phyloP scores from a whole-genome alignment of 1,140 invertebrate genomes.

The Polyergus mexicanus region DNA sequence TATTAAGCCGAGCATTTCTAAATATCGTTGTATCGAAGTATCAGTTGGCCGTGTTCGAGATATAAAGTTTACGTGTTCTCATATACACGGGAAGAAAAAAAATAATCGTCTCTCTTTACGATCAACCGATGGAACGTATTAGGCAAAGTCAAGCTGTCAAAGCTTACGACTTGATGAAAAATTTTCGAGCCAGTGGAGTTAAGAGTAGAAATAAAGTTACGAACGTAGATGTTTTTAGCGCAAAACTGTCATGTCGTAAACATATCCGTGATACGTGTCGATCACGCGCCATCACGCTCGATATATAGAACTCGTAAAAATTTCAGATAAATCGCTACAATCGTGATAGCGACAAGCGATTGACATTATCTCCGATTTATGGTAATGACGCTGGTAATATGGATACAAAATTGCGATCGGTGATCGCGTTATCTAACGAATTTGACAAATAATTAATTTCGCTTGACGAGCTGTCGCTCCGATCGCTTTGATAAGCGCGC shows the following conservation, averaged over 20 bases:
- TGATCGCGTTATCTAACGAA: conserved; percentile 40
- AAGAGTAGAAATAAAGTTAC: conserved; percentile 5
- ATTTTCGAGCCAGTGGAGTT: conserved; percentile 16
- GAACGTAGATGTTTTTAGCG: neutral
- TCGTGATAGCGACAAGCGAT: neutral
- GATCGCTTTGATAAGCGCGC: conserved; percentile 9
- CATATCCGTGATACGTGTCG: conserved; percentile 7
- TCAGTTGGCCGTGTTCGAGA: neutral
- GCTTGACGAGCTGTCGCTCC: neutral
- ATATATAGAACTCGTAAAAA: neutral
- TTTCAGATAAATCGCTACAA: conserved; percentile 6
- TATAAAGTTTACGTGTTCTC: neutral
- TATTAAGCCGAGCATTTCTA: neutral
- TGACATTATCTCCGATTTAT: conserved; percentile 12
- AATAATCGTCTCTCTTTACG: conserved; percentile 31
- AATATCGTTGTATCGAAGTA: neutral
- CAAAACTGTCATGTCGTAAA: conserved; percentile 9
- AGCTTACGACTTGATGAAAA: conserved; percentile 48
- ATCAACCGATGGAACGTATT: conserved; percentile 49
- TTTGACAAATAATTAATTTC: conserved; percentile 50
- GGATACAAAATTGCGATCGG: conserved; percentile 27
- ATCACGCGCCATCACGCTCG: neutral
- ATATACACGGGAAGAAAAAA: neutral
- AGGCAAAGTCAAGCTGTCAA: conserved; percentile 27
- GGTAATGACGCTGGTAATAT: conserved; percentile 30